These are phyloP conservation scores for Epinephelus fuscoguttatus DNA, from an alignment of 2,113 vertebrate species.

Conservation along the genomic window DNA sequence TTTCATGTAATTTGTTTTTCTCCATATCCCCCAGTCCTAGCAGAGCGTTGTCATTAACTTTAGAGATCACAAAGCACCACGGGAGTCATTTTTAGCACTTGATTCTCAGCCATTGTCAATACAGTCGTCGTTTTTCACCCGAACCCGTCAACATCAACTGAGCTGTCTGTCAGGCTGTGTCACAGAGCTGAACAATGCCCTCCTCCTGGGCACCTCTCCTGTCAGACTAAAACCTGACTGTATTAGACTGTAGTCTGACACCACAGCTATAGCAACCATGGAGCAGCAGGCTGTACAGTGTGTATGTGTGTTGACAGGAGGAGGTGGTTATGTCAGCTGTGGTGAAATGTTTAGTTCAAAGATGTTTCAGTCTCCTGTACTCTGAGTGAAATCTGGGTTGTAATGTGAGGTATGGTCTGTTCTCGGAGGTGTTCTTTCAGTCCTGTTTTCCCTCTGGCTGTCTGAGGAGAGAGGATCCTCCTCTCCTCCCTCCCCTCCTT, in stretches of 20 bases:
- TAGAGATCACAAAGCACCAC: background rate
- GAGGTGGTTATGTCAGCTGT: background rate
- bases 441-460: background rate
- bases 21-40: too few species aligned
- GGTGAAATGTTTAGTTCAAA: slow-evolving; percentile 32
- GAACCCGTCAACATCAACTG: slow-evolving; percentile 1
- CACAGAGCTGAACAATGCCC: slow-evolving; percentile 13
- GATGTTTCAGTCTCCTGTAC: slow-evolving; percentile 17
- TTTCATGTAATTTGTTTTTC: too few species aligned
- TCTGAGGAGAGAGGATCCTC: background rate
- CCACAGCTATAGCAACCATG: background rate
- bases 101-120: slow-evolving; percentile 5
- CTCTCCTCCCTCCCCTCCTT: background rate
- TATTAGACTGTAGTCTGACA: slow-evolving; percentile 1
- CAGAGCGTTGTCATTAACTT: slow-evolving; percentile 21
- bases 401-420: slow-evolving; percentile 21
- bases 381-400: slow-evolving; percentile 1
- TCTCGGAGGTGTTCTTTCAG: slow-evolving; percentile 27
- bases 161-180: slow-evolving; percentile 17
- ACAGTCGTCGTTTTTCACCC: background rate
- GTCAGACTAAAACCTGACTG: slow-evolving; percentile 12
- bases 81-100: background rate
- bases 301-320: background rate
- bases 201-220: background rate
- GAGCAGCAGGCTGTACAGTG: background rate